Evolutionary conservation across 2,113 vertebrate genomes (phyloP), one percentile per base, ranked within the genome.

Genomic region (Carassius carassius): DNA sequence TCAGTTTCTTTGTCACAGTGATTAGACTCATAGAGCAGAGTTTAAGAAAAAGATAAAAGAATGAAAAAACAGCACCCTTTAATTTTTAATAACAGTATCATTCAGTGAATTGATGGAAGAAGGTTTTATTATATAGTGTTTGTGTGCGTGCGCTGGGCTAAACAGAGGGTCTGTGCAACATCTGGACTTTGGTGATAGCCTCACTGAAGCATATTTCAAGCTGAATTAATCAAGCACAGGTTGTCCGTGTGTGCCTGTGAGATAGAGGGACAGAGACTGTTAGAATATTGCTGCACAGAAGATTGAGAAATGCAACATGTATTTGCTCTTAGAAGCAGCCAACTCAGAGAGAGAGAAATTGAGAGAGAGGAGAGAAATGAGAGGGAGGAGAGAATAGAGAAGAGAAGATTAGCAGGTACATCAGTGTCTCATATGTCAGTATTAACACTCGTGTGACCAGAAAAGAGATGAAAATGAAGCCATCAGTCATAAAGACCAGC

Each of bases 161-260:
- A 88, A 93, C 90, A 91, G 92, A 93, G 91, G 77, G 84, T 85
- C 88, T 89, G 85, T 87, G 88, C 87, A 93, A 94, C 94, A 95
- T 94, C 94, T 94, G 94, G 93, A 92, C 93, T 85, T 85, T 56
- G 73, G 89, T 88, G 92, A 94, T 93, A 93, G 93, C 86, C 90
- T 84, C 89, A 88, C 90, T 93, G 89, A 86, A 85, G 84, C 35
- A 86, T 88, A 85, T 92, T 91, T 92, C 86, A 78, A 91, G 89
- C 86, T 90, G 90, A 92, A 93, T 94, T 92, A 93, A 94, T 95
- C 91, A 94, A 93, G 93, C 90, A 89, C 91, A 86, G 51, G 90
- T 88, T 88, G 89, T 89, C 86, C 12, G 5, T 9, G 62, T 85
- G 60, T 79, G 44, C 56, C 16, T 25, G 75, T 56, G 60, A 41